Base-by-base conservation (phyloP, 2,888 invertebrate species). In the Acanthosepion pharaonis region DNA sequence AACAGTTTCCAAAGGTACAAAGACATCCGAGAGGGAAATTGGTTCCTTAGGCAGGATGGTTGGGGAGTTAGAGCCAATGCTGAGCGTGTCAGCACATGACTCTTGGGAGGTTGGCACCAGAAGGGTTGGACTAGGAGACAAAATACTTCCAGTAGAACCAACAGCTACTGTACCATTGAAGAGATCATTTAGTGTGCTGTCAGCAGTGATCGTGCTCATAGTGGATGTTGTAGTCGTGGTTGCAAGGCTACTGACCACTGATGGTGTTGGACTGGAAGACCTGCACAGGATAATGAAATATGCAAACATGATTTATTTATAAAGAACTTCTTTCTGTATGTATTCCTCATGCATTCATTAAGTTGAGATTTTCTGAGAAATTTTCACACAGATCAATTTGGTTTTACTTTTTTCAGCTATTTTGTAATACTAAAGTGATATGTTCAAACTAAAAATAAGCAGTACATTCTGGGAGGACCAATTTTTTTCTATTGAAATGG, bases 1-100 rank as follows among this genome's bases (percentile, higher is more conserved):
- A 94, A 99, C 98, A 96, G 98, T 98, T 96, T 98, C 98, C 96
- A 99, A 97, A 25, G 98, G 98, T 94, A 99, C 98, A 96, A 98
- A 98, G 94, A 99, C 98, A 97, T 99, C 98, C 5, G 98, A 98
- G 95, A 98, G 97, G 4, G 98, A 97, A 96, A 98, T 98, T 51
- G 98, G 97, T 95, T 98, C 98, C 53, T 97, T 96, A 95, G 97
- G 97, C 91, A 96, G 96, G 33, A 96, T 95, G 25, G 96, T 94
- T 25, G 94, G 78, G 48, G 94, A 92, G 18, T 51, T 91, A 6
- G 94, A 23, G 95, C 95, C n/a, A 95, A 94, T n/a, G n/a, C 64
- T 53, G 55, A 42, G 49, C 94, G 94, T 91, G 51, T 91, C 91
- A 28, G 49, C 91, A 28, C 48, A 53, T 6, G 91, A 51, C 53